phyloP scores from a whole-genome alignment of 1,140 invertebrate genomes.

The Drosophila triauraria region DNA sequence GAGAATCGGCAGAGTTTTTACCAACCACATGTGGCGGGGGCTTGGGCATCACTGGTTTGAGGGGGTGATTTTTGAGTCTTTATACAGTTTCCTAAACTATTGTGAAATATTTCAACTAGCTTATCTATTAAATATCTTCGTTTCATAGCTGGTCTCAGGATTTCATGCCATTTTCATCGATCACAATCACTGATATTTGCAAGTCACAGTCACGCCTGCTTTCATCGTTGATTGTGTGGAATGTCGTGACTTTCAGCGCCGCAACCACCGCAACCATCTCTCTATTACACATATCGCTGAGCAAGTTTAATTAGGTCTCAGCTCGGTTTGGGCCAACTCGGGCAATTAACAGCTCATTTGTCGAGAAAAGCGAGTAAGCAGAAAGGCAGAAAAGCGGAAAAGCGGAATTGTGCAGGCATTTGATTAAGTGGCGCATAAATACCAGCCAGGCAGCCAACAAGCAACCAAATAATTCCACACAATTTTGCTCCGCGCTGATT shows the following conservation, averaged over 20 bases:
- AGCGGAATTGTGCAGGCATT: conserved; percentile 32
- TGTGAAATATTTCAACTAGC: too few species aligned
- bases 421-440: conserved; percentile 60
- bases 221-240: conserved; percentile 43
- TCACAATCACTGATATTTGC: conserved; percentile 42
- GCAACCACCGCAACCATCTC: neutral
- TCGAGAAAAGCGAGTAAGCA: conserved; percentile 9
- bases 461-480: conserved; percentile 26
- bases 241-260: conserved; percentile 29
- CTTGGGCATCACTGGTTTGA: too few species aligned
- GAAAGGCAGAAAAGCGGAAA: conserved; percentile 8
- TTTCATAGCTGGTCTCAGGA: conserved; percentile 6
- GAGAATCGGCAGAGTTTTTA: too few species aligned
- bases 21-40: too few species aligned
- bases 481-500: conserved; percentile 39
- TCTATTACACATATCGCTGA: conserved; percentile 47
- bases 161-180: conserved; percentile 33
- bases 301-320: conserved; percentile 44
- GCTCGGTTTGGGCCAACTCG: conserved; percentile 27
- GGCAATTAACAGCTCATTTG: conserved; percentile 72
- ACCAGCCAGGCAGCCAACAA: conserved; percentile 4
- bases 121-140: neutral
- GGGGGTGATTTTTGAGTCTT: neutral
- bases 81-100: too few species aligned
- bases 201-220: conserved; percentile 50